phyloP scores from a whole-genome alignment of 2,113 vertebrate species.

The Antechinus stuartii region DNA sequence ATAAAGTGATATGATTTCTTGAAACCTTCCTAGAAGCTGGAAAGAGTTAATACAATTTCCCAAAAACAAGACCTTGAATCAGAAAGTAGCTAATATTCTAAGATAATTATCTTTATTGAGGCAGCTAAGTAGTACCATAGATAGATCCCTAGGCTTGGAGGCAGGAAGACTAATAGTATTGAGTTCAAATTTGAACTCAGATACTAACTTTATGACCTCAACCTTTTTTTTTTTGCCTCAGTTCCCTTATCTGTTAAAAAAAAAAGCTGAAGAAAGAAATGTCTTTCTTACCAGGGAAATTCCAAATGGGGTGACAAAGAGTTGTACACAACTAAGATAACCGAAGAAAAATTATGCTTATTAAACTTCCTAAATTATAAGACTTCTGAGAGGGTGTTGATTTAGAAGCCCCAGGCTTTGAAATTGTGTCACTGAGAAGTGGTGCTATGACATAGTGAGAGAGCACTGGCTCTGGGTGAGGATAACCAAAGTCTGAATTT shows the following conservation, averaged over 20 bases:
- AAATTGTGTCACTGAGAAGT: too few species aligned
- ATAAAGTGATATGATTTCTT: background rate
- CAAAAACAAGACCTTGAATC: background rate
- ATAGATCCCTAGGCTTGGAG: background rate
- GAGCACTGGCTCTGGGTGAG: background rate
- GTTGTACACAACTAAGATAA: too few species aligned
- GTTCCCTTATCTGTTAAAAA: background rate
- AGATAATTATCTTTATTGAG: background rate
- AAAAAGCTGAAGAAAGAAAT: background rate
- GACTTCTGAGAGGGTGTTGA: background rate
- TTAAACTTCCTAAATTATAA: background rate
- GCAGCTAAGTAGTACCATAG: background rate
- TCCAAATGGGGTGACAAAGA: too few species aligned
- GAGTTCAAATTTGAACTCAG: background rate
- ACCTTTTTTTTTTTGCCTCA: background rate
- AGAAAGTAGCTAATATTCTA: background rate
- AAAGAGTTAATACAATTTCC: background rate
- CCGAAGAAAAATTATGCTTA: background rate
- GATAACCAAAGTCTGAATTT: background rate
- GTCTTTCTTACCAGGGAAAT: too few species aligned
- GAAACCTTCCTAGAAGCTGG: background rate
- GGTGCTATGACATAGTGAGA: background rate
- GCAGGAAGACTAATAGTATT: too few species aligned
- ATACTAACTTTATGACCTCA: background rate
- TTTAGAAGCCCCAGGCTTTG: background rate